phyloP scores from a whole-genome alignment of 2,888 invertebrate species.

The Caenorhabditis sp. region DNA sequence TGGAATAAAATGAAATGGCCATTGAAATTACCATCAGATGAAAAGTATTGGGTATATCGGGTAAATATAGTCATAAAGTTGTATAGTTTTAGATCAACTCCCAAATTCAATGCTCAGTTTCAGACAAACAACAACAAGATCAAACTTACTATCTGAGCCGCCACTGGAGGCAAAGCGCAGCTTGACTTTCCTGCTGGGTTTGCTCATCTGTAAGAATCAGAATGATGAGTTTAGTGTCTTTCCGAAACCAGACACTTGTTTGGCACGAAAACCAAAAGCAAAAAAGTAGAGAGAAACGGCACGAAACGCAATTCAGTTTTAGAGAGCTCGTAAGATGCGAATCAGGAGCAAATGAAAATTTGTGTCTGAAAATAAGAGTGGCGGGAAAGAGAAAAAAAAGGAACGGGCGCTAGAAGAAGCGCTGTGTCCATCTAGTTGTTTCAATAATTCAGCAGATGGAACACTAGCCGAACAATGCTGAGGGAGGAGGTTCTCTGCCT shows the following conservation, averaged over 20 bases:
- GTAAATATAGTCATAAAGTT: slow-evolving; percentile 45
- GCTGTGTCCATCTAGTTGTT: slow-evolving; percentile 32
- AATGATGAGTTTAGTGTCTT: slow-evolving; percentile 17
- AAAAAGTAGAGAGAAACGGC: slow-evolving; percentile 9
- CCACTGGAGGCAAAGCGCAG: slow-evolving; percentile 60
- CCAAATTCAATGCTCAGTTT: background rate
- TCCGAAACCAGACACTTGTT: slow-evolving; percentile 1
- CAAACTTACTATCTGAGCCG: slow-evolving; percentile 46
- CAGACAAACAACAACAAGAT: slow-evolving; percentile 16
- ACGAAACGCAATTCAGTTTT: background rate
- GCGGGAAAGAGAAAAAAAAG: background rate
- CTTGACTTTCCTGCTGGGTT: slow-evolving; percentile 59
- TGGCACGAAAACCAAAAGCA: slow-evolving; percentile 1
- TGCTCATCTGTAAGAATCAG: slow-evolving; percentile 64
- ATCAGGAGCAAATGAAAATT: slow-evolving; percentile 17
- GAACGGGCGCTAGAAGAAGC: background rate
- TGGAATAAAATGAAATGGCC: background rate
- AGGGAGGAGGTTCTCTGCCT: slow-evolving; percentile 9
- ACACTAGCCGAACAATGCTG: slow-evolving; percentile 30
- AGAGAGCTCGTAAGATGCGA: background rate
- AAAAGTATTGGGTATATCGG: background rate
- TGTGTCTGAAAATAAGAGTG: slow-evolving; percentile 12
- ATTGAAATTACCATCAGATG: background rate
- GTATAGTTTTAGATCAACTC: slow-evolving; percentile 18
- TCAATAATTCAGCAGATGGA: slow-evolving; percentile 34